Percentiles rank a stretch among this genome's conserved stretches.
These are phyloP conservation scores for Standfussiana lucernea DNA, from an alignment of 2,888 invertebrate species.

Conservation along the genomic window DNA sequence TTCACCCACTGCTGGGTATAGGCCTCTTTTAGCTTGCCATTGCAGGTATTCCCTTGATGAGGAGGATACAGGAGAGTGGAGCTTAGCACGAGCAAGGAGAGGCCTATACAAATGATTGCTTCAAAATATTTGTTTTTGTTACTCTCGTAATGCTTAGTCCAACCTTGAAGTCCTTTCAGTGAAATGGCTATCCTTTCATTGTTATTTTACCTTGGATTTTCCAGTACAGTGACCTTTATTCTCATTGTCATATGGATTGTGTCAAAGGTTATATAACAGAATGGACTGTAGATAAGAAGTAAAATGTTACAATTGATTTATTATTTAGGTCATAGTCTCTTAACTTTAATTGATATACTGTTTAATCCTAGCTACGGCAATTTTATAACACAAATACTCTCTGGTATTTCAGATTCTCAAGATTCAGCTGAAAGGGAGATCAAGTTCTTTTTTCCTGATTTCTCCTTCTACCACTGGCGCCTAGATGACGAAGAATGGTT, in stretches of 20 bases:
- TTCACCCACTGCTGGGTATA: not conserved
- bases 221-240: not conserved
- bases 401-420: conserved; percentile 92
- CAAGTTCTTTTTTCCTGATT: conserved; percentile 95
- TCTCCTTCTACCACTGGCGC: conserved; percentile 93
- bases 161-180: not conserved
- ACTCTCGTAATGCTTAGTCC: no score
- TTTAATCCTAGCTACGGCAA: not conserved
- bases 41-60: not conserved
- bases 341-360: not conserved
- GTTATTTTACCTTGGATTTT: not conserved
- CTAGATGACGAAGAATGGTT: conserved; percentile 88
- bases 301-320: not conserved
- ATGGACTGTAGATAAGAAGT: not conserved
- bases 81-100: not conserved
- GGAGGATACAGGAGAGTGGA: not conserved
- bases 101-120: not conserved
- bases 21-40: not conserved
- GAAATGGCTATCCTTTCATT: not conserved
- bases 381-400: not conserved
- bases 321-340: not conserved
- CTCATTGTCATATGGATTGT: not conserved
- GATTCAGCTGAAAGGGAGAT: conserved; percentile 95
- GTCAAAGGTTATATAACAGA: not conserved
- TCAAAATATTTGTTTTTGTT: not conserved